Conservation (phyloP, 2,113 vertebrate genomes). For the Chloropsis cyanopogon region DNA sequence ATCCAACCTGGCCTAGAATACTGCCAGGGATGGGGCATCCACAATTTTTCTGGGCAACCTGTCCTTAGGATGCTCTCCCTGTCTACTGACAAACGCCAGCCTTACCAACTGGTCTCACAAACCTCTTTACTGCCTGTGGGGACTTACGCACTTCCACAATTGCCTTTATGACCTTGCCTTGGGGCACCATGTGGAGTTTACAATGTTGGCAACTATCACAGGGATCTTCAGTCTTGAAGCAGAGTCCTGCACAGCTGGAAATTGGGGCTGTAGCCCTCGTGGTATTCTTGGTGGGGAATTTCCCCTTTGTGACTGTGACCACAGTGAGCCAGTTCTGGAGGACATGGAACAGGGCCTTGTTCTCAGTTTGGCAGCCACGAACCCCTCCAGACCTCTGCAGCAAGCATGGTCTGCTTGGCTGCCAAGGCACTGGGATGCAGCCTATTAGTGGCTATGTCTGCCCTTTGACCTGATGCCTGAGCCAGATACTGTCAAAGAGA, state of each 20-base stretch:
- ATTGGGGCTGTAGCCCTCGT: accelerated
- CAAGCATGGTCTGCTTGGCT: neutral
- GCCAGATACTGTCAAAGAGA: accelerated
- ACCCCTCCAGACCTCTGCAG: neutral
- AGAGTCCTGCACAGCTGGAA: neutral
- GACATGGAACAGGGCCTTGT: neutral
- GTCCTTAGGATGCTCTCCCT: neutral
- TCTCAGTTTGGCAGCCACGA: neutral
- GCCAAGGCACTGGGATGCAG: neutral
- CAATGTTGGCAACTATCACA: neutral
- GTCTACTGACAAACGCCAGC: neutral
- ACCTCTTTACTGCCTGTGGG: too few species aligned
- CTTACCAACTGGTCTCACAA: accelerated
- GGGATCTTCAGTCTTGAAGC: neutral
- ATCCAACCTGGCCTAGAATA: neutral
- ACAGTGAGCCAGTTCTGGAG: neutral
- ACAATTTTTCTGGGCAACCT: neutral
- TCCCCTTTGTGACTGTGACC: neutral
- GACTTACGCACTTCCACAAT: too few species aligned
- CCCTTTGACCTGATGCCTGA: neutral
- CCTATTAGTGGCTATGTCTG: accelerated
- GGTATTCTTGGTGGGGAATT: neutral
- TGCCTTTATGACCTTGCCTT: neutral
- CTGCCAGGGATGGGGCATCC: neutral
- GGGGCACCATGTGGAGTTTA: neutral